Conservation (phyloP, 2,113 vertebrate genomes). For the Camelus dromedarius region DNA sequence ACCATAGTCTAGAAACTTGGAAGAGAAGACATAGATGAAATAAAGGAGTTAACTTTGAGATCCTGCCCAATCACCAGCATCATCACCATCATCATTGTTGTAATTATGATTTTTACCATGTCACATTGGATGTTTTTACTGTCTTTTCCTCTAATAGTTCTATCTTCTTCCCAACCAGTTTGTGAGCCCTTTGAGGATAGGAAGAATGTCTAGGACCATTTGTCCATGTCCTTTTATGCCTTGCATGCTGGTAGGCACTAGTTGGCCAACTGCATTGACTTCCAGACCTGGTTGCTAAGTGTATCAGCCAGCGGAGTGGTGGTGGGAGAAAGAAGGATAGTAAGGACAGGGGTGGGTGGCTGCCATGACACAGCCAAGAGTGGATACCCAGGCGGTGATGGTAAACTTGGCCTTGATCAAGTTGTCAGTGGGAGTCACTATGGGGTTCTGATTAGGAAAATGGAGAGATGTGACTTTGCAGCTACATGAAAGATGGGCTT, state of each 20-base stretch:
- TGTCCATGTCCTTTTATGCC: neutral
- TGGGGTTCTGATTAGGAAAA: neutral
- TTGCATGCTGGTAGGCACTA: neutral
- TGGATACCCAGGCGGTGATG: neutral
- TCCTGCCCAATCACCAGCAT: neutral
- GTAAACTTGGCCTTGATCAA: neutral
- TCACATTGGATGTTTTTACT: neutral
- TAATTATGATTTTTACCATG: neutral
- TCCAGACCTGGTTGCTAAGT: slow-evolving; percentile 36
- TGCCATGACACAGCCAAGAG: neutral
- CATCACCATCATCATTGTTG: neutral
- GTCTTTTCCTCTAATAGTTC: neutral
- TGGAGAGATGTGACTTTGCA: neutral
- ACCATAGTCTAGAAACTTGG: slow-evolving; percentile 14
- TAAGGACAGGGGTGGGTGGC: neutral
- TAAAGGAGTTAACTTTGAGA: neutral
- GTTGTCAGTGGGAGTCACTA: neutral
- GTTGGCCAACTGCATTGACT: neutral
- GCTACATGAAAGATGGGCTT: neutral
- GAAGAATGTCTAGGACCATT: neutral
- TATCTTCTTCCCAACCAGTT: neutral
- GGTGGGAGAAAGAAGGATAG: neutral
- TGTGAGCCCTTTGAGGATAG: neutral
- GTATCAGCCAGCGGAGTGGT: slow-evolving; percentile 20
- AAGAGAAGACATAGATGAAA: neutral